A percentile compares a stretch with the other conserved stretches of the same genome.
phyloP scores from a whole-genome alignment of 92 coral and sea anemone species.

The Zoanthus solanderi region DNA sequence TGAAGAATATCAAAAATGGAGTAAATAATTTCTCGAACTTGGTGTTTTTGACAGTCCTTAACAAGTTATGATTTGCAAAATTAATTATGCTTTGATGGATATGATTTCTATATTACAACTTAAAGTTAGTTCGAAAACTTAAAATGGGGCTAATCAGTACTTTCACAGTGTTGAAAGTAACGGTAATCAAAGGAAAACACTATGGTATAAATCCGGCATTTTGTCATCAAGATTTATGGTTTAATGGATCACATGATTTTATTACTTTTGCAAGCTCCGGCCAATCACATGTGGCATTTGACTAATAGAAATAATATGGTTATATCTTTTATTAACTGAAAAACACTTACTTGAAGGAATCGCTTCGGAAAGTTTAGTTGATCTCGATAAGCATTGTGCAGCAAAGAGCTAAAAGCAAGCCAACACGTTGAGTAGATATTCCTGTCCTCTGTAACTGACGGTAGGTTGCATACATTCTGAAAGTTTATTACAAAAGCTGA shows the following conservation, averaged over 20 bases:
- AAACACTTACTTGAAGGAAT: constrained; percentile 47
- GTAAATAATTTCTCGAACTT: background rate
- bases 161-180: too few species aligned
- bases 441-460: constrained; percentile 27
- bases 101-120: too few species aligned
- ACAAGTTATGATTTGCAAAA: too few species aligned
- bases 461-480: constrained; percentile 57
- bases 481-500: background rate
- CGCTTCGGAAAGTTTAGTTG: constrained; percentile 29
- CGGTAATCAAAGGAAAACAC: too few species aligned
- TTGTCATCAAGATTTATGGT: too few species aligned
- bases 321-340: background rate
- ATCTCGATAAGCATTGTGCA: constrained; percentile 39
- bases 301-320: background rate
- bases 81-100: too few species aligned
- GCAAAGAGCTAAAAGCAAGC: constrained; percentile 70
- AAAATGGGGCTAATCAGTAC: too few species aligned
- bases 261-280: too few species aligned
- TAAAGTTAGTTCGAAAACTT: too few species aligned
- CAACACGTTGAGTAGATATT: constrained; percentile 59
- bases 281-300: too few species aligned
- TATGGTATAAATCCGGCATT: too few species aligned
- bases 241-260: too few species aligned
- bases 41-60: background rate
- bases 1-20: background rate